A percentile compares a stretch with the other conserved stretches of the same genome.
These are phyloP conservation scores for Thaleichthys pacificus DNA, from an alignment of 2,797 vertebrate species.

Conservation along the genomic window DNA sequence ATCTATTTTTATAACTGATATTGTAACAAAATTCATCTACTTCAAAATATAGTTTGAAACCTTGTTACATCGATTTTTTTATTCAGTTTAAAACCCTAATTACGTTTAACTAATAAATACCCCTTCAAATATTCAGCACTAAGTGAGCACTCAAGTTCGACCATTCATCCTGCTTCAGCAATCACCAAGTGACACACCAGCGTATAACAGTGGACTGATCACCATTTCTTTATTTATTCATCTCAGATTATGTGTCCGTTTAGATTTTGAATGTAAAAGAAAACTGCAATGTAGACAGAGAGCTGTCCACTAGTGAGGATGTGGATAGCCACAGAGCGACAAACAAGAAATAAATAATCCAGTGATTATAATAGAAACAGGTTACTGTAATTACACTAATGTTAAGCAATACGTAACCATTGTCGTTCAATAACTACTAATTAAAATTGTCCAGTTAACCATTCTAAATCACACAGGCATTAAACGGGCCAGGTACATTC, in stretches of 20 bases:
- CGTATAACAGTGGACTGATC: constrained; percentile 47
- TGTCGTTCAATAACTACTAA: constrained; percentile 31
- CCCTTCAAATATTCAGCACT: constrained; percentile 21
- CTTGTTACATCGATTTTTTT: constrained; percentile 48
- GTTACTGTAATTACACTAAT: constrained; percentile 51
- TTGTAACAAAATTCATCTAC: constrained; percentile 65
- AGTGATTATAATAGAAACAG: constrained; percentile 34
- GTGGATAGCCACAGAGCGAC: neutral
- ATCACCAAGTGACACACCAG: constrained; percentile 57
- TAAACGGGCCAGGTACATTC: neutral
- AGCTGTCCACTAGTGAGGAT: neutral
- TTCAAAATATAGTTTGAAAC: constrained; percentile 63
- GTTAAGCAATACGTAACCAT: constrained; percentile 50
- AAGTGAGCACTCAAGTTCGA: neutral
- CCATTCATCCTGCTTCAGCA: constrained; percentile 1
- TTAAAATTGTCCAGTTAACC: neutral
- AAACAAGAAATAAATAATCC: too few species aligned
- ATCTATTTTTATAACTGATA: constrained; percentile 84
- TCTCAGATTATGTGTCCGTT: constrained; percentile 19
- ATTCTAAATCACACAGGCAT: neutral
- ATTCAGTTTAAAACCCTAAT: constrained; percentile 39
- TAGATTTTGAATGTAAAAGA: constrained; percentile 3
- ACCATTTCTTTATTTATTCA: constrained; percentile 36
- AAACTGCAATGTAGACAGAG: neutral
- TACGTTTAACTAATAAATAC: constrained; percentile 15